Conservation (phyloP, 2,113 vertebrate species). For the Mystacornis crossleyi region DNA sequence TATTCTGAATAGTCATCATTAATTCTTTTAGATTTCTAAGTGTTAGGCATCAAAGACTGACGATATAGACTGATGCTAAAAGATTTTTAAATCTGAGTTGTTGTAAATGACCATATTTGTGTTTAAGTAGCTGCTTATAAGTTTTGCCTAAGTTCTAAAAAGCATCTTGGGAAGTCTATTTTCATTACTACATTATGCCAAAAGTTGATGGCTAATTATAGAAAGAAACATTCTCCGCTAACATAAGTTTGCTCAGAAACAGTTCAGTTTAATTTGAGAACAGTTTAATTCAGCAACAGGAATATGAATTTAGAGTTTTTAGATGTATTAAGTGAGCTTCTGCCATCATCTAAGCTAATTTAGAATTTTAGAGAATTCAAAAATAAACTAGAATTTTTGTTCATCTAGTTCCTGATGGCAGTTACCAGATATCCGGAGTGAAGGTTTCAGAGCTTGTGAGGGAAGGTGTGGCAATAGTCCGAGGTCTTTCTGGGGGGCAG, state of each 20-base stretch:
- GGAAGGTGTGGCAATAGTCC: not conserved
- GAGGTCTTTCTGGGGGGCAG: not conserved
- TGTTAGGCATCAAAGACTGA: not conserved
- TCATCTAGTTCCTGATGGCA: not conserved
- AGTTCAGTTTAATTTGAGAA: not conserved
- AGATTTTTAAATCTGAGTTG: not conserved
- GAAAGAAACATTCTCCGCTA: not conserved
- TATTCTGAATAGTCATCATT: constrained; percentile 22
- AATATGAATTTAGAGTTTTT: not conserved
- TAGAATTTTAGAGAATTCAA: not conserved
- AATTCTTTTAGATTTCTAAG: constrained; percentile 28
- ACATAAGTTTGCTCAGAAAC: not conserved
- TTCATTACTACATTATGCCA: not conserved
- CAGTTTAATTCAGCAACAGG: not conserved
- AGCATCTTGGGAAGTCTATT: not conserved
- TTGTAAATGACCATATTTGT: not conserved
- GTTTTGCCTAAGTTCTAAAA: not conserved
- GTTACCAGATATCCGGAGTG: not conserved
- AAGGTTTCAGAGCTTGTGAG: not conserved
- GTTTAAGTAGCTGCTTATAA: not conserved
- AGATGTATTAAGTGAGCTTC: not conserved
- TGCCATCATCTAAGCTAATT: not conserved
- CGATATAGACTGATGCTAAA: not conserved
- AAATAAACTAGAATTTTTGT: not conserved
- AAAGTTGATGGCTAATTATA: not conserved